A percentile compares a stretch with the other conserved stretches of the same genome.
These are phyloP conservation scores for Pygmarrhopalites habei DNA, from an alignment of 1,140 invertebrate genomes.

Conservation along the genomic window DNA sequence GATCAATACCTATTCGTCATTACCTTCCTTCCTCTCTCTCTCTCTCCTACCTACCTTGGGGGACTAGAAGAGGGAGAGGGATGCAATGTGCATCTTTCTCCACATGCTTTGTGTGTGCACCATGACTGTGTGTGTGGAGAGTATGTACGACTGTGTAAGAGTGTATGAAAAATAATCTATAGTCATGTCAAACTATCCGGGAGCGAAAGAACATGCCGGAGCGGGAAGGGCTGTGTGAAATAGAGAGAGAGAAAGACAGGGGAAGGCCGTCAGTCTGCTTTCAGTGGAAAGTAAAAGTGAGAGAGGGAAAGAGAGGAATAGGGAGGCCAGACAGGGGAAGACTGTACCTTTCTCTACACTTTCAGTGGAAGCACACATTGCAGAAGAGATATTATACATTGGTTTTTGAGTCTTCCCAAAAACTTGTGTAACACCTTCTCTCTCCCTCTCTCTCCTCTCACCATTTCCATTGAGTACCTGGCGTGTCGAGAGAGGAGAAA, in stretches of 20 bases:
- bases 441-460: too few relatives aligned
- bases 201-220: too few relatives aligned
- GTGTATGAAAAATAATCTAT: too few relatives aligned
- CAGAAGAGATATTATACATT: too few relatives aligned
- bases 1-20: constrained; percentile 37
- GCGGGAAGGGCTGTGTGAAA: not conserved
- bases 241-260: not conserved
- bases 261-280: not conserved
- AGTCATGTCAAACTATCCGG: not conserved
- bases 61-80: too few relatives aligned
- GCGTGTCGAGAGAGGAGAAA: too few relatives aligned
- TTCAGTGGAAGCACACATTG: too few relatives aligned
- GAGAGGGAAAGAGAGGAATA: constrained; percentile 11
- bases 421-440: too few relatives aligned
- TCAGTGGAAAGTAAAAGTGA: too few relatives aligned
- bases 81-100: too few relatives aligned
- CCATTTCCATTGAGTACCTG: constrained; percentile 39
- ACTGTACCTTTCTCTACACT: constrained; percentile 13
- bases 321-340: constrained; percentile 4
- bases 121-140: not conserved
- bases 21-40: constrained; percentile 13
- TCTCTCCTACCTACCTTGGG: too few relatives aligned
- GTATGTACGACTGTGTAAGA: not conserved
- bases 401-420: too few relatives aligned
- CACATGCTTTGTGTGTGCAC: not conserved